A percentile compares a stretch with the other conserved stretches of the same genome.
Conservation (phyloP, 2,797 vertebrate genomes). For the Girardinus metallicus region DNA sequence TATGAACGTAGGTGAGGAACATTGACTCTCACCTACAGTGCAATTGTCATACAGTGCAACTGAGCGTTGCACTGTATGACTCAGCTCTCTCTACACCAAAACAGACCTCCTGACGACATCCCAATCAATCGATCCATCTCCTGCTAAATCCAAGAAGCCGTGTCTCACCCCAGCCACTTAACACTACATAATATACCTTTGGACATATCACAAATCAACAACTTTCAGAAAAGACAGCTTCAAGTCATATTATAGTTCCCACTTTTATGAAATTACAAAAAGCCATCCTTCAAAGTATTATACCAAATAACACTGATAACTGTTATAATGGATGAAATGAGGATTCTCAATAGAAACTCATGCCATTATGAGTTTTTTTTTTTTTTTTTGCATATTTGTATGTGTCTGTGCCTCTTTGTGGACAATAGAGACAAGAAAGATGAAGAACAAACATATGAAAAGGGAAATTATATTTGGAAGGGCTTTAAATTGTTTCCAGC, state of each 20-base stretch:
- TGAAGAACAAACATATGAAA: constrained; percentile 31
- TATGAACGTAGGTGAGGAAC: background rate
- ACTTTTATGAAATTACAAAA: background rate
- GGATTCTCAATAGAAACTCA: constrained; percentile 19
- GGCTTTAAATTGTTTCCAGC: constrained; percentile 38
- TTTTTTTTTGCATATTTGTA: constrained; percentile 20
- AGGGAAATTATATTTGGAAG: constrained; percentile 25
- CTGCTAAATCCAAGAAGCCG: background rate
- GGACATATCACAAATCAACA: background rate
- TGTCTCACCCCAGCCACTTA: background rate
- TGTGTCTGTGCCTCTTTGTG: constrained; percentile 9
- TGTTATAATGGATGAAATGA: constrained; percentile 29
- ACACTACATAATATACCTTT: background rate
- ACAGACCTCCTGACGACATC: background rate
- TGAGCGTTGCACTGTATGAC: background rate
- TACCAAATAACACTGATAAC: constrained; percentile 46
- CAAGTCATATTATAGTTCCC: background rate
- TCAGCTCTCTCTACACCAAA: background rate
- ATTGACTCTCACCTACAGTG: background rate
- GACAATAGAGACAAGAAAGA: constrained; percentile 14
- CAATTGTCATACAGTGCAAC: too few relatives aligned
- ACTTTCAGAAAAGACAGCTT: background rate
- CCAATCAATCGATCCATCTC: background rate
- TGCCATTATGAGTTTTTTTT: constrained; percentile 41
- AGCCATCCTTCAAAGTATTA: constrained; percentile 27